Conservation (phyloP, 2,797 vertebrate genomes). For the Rhinichthys osculus region DNA sequence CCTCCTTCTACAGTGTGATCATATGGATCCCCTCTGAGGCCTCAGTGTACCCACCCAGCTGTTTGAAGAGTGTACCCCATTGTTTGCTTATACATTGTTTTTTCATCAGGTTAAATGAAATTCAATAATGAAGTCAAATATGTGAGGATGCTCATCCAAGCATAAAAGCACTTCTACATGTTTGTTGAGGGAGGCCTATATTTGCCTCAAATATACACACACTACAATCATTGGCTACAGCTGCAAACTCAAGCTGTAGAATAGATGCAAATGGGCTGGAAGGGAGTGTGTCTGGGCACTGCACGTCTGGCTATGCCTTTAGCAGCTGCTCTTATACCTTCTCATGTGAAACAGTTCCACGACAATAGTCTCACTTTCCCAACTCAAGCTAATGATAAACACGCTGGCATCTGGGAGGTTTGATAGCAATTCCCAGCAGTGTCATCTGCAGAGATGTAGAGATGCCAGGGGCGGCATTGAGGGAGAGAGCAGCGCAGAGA, state of each 20-base stretch:
- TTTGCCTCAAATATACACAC: slow-evolving; percentile 13
- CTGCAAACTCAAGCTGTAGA: slow-evolving; percentile 31
- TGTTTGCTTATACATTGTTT: slow-evolving; percentile 36
- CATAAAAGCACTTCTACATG: slow-evolving; percentile 42
- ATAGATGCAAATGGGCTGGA: slow-evolving; percentile 32
- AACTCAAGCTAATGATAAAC: slow-evolving; percentile 48
- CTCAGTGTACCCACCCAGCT: background rate
- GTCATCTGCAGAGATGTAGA: slow-evolving; percentile 52
- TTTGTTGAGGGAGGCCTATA: slow-evolving; percentile 40
- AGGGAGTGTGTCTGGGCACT: background rate
- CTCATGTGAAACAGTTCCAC: slow-evolving; percentile 52
- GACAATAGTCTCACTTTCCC: slow-evolving; percentile 38
- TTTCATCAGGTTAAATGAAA: slow-evolving; percentile 26
- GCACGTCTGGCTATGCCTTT: slow-evolving; percentile 19
- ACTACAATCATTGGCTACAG: slow-evolving; percentile 22
- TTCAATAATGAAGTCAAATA: slow-evolving; percentile 45
- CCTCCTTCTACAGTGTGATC: background rate
- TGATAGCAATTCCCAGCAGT: slow-evolving; percentile 53
- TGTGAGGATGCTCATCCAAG: slow-evolving; percentile 42
- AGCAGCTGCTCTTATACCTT: slow-evolving; percentile 51
- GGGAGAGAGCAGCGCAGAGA: slow-evolving; percentile 38
- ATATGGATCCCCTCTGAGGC: background rate
- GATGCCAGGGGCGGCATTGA: slow-evolving; percentile 42
- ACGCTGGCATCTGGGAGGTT: slow-evolving; percentile 54
- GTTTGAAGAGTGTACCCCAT: slow-evolving; percentile 6